phyloP scores from a whole-genome alignment of 1,140 invertebrate species.

The Diplogasteroides magnus region DNA sequence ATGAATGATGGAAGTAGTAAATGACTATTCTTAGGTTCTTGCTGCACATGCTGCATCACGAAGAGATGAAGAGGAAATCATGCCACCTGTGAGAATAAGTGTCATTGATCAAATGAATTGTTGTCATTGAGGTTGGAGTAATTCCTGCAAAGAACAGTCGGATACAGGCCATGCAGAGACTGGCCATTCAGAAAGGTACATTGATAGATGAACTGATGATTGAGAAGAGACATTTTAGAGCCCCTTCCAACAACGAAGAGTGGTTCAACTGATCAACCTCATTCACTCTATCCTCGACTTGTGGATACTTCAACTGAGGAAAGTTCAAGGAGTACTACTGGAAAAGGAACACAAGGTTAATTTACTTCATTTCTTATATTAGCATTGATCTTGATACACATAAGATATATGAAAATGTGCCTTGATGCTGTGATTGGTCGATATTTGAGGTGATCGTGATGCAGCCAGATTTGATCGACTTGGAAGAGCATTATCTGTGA shows the following conservation, averaged over 20 bases:
- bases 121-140: too few species aligned
- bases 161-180: conserved; percentile 24
- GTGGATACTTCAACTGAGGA: not conserved
- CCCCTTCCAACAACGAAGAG: too few species aligned
- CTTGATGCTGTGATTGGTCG: not conserved
- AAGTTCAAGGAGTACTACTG: not conserved
- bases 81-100: conserved; percentile 30
- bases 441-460: conserved; percentile 10
- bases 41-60: conserved; percentile 19
- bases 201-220: too few species aligned
- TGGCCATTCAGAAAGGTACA: conserved; percentile 30
- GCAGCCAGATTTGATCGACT: conserved; percentile 24
- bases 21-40: conserved; percentile 7
- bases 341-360: not conserved
- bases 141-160: conserved; percentile 27
- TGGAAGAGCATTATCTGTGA: conserved; percentile 18
- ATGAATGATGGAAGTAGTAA: not conserved
- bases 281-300: not conserved
- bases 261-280: too few species aligned
- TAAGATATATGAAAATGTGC: not conserved
- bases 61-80: conserved; percentile 24
- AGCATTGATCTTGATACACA: too few species aligned
- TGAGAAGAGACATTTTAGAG: too few species aligned
- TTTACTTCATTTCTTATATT: too few species aligned
- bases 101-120: too few species aligned